A percentile compares a stretch with the other conserved stretches of the same genome.
phyloP scores from a whole-genome alignment of 2,888 invertebrate genomes.

The Thera britannica region DNA sequence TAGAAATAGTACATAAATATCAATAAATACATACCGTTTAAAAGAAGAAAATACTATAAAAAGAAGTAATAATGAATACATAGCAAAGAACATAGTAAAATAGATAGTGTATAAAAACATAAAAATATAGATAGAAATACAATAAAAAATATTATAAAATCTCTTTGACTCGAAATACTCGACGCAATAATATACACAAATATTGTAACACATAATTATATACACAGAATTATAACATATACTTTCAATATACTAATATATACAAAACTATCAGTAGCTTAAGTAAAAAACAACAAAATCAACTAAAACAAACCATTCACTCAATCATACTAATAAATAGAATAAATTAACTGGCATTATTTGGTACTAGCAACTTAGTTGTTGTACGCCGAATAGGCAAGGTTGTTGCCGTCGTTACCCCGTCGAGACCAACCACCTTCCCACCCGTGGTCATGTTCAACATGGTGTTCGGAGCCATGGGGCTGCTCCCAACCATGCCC shows the following conservation, averaged over 20 bases:
- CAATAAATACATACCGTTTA: slow-evolving; percentile 24
- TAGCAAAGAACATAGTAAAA: slow-evolving; percentile 19
- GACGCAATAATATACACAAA: slow-evolving; percentile 36
- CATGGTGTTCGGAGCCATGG: slow-evolving; percentile 54
- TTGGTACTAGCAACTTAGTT: slow-evolving; percentile 58
- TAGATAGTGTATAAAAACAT: slow-evolving; percentile 20
- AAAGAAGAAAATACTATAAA: slow-evolving; percentile 13
- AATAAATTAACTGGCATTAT: slow-evolving; percentile 46
- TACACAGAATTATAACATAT: slow-evolving; percentile 40
- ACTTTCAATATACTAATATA: slow-evolving; percentile 36
- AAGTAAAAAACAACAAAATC: slow-evolving; percentile 38
- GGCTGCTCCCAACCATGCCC: slow-evolving; percentile 56
- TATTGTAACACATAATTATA: slow-evolving; percentile 2
- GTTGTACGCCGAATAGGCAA: slow-evolving; percentile 74
- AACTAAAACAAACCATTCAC: slow-evolving; percentile 46
- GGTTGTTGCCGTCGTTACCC: slow-evolving; percentile 66
- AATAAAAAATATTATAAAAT: slow-evolving; percentile 29
- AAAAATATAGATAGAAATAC: slow-evolving; percentile 25
- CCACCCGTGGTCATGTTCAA: slow-evolving; percentile 66
- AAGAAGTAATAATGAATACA: slow-evolving; percentile 37
- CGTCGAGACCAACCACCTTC: slow-evolving; percentile 77
- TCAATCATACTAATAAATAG: slow-evolving; percentile 48
- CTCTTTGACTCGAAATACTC: slow-evolving; percentile 26
- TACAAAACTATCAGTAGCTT: slow-evolving; percentile 35
- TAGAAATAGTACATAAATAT: slow-evolving; percentile 41